Evolutionary conservation across 2,113 vertebrate species (phyloP).

Genomic region (Strigops habroptila): DNA sequence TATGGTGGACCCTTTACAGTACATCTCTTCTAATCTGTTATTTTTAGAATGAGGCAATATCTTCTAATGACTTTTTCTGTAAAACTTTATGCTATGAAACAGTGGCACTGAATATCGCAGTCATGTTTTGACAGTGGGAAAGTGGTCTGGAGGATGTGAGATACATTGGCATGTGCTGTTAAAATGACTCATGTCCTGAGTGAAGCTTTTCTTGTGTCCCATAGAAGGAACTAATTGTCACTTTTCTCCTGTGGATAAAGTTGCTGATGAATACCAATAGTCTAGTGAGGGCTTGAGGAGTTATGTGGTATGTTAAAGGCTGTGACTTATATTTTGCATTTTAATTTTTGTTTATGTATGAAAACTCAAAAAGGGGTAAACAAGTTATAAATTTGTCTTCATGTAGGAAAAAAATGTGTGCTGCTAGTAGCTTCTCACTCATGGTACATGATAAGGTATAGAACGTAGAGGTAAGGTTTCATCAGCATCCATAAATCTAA

Average conservation of each 20-base stretch:
- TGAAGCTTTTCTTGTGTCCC: neutral
- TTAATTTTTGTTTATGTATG: neutral
- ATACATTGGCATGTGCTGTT: neutral
- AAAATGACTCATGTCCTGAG: neutral
- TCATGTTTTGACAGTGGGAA: neutral
- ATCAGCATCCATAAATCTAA: neutral
- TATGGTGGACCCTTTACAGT: neutral
- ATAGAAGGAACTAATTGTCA: fast-evolving
- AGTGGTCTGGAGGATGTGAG: neutral
- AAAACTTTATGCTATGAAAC: neutral
- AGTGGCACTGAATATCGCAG: neutral
- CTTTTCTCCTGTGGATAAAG: neutral
- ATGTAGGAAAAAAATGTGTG: neutral
- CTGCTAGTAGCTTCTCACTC: neutral
- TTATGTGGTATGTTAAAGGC: neutral
- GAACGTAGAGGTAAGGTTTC: neutral
- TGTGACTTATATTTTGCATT: neutral
- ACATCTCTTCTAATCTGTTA: neutral
- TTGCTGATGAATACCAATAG: neutral
- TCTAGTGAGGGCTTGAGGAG: neutral
- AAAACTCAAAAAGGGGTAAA: neutral
- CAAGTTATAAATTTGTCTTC: neutral
- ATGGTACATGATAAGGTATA: neutral
- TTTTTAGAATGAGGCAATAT: neutral
- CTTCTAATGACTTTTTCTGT: neutral